These are phyloP conservation scores for Chrysodeixis includens DNA, from an alignment of 2,888 invertebrate species.

Conservation along the genomic window DNA sequence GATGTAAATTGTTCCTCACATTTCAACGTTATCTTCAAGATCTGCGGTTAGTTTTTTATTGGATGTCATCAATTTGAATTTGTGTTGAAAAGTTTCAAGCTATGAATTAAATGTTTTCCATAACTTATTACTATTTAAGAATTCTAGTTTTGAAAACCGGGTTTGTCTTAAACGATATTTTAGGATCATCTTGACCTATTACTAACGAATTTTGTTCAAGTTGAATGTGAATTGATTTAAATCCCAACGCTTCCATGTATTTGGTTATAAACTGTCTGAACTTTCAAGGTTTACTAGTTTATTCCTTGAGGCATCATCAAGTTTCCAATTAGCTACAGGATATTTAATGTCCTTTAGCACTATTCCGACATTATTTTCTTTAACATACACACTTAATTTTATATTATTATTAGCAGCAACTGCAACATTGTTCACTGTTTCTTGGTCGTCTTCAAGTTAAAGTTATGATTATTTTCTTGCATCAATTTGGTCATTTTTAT, in stretches of 20 bases:
- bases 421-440: too few species aligned
- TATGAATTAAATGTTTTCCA: background rate
- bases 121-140: background rate
- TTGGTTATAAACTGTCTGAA: conserved; percentile 5
- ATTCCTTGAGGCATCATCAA: conserved; percentile 9
- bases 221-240: background rate
- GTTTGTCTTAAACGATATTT: conserved; percentile 20
- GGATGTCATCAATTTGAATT: too few species aligned
- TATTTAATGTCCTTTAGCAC: conserved; percentile 9
- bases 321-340: conserved; percentile 20
- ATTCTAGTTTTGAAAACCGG: conserved; percentile 36
- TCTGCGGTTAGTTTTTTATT: too few species aligned
- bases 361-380: conserved; percentile 10
- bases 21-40: conserved; percentile 1
- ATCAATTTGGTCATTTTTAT: background rate
- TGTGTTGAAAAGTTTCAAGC: too few species aligned
- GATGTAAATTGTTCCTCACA: conserved; percentile 13
- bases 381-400: background rate
- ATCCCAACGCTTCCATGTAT: conserved; percentile 6
- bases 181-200: conserved; percentile 14
- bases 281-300: conserved; percentile 16
- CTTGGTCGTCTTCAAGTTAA: too few species aligned
- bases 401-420: too few species aligned
- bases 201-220: conserved; percentile 9
- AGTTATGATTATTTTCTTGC: too few species aligned